Conservation (phyloP, 2,888 invertebrate genomes). For the Schizaphis graminum region DNA sequence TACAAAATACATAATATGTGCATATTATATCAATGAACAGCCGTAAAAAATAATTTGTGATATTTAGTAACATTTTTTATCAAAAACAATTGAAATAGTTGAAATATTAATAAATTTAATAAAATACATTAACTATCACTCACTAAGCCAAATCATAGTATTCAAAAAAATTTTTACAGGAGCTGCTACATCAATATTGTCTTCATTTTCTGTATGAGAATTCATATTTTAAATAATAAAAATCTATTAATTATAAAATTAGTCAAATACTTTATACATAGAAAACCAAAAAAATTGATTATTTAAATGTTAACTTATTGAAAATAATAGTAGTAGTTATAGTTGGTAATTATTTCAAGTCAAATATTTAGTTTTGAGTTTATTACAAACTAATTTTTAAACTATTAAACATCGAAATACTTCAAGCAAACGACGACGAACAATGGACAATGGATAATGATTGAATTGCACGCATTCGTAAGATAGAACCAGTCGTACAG, state of each 20-base stretch:
- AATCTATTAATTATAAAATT: neutral
- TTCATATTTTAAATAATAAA: neutral
- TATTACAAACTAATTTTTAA: neutral
- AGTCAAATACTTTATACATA: neutral
- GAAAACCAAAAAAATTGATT: neutral
- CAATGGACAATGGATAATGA: neutral
- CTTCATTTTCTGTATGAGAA: neutral
- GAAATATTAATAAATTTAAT: neutral
- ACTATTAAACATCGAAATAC: neutral
- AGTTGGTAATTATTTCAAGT: neutral
- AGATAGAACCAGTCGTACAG: neutral
- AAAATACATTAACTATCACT: neutral
- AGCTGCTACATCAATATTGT: neutral
- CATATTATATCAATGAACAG: neutral
- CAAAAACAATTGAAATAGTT: neutral
- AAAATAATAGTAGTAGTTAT: neutral
- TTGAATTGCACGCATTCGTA: neutral
- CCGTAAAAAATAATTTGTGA: neutral
- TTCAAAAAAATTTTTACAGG: slow-evolving; percentile 16
- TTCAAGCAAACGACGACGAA: neutral
- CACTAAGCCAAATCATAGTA: slow-evolving; percentile 47
- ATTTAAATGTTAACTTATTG: neutral
- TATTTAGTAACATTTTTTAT: neutral
- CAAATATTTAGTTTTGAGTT: neutral
- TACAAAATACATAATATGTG: neutral